Base-by-base conservation (phyloP, 1,140 invertebrate genomes). In the Aphidius gifuensis region DNA sequence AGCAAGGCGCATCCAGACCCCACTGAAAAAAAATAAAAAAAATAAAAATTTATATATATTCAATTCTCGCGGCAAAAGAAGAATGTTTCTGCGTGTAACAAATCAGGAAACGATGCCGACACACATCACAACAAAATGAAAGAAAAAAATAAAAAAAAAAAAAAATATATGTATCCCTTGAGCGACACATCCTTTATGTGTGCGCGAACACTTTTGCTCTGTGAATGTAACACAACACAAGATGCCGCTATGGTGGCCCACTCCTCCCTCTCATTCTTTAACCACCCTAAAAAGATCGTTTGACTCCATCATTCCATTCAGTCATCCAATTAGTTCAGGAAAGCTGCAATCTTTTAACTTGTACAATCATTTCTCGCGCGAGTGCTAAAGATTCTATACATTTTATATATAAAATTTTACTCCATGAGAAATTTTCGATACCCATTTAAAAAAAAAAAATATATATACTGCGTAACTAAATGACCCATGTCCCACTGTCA, bases 311-410 rank as follows among this genome's bases (percentile, higher is more conserved):
- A n/a, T 63, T 47, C 64, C 65, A 71, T 74, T 68, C 65, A 69
- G 65, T 68, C 68, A 32, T 64, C 66, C 72, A 71, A 74, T 74
- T 74, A 74, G 70, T 74, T 74, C 70, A 69, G 72, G 68, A 62
- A 73, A 70, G 70, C 68, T 73, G 71, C 69, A 59, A 62, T 65
- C 67, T 69, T 69, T 62, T 53, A 55, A 46, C 49, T 58, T 39
- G 45, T 23, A 49, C 48, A 50, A 48, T 46, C 46, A 59, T 32
- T 32, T 32, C 23, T 32, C 23, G 0, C 23, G 23, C 23, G 23
- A 32, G 23, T 32, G 23, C 23, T 32, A 32, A 32, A 32, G 23
- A 32, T 32, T 32, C 23, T 32, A 32, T 32, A 32, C 23, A 4
- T 32, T 32, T 32, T 32, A 32, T 32, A 1, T 4, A 32, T 32